phyloP scores from a whole-genome alignment of 1,140 invertebrate genomes.

The Apis florea region DNA sequence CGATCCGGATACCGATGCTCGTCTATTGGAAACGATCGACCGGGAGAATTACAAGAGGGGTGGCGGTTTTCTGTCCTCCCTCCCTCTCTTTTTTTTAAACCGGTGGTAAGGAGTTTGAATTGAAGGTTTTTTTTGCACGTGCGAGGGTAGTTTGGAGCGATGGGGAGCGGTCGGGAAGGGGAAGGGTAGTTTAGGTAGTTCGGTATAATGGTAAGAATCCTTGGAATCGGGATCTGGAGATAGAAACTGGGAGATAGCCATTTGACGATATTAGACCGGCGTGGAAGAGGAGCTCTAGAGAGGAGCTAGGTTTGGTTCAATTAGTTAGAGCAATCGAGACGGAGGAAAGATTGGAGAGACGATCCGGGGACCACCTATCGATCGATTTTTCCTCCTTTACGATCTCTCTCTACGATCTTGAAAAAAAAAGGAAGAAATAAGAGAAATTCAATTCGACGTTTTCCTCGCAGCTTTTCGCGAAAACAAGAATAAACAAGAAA shows the following conservation, averaged over 20 bases:
- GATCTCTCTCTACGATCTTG: not conserved
- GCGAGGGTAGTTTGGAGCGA: not conserved
- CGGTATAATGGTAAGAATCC: constrained; percentile 24
- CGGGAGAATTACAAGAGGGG: not conserved
- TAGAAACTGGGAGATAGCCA: constrained; percentile 8
- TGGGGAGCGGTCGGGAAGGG: not conserved
- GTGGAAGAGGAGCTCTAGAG: not conserved
- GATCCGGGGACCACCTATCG: not conserved
- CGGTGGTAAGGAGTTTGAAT: no score
- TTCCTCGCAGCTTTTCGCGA: no score
- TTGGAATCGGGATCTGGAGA: not conserved
- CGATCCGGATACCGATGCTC: not conserved
- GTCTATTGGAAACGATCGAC: not conserved
- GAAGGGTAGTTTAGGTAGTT: constrained; percentile 17
- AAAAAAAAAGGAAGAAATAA: not conserved
- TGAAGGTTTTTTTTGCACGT: not conserved
- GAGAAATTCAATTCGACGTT: no score
- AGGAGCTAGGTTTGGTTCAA: not conserved
- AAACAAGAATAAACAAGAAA: no score
- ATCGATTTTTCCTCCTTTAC: not conserved
- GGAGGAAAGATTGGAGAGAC: not conserved
- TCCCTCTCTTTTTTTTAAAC: no score
- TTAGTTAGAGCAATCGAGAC: constrained; percentile 25
- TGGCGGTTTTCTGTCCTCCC: not conserved
- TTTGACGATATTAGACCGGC: constrained; percentile 25